Conservation (phyloP, 53 echinoderm and acorn worm genomes). For the Patiria pectinifera region DNA sequence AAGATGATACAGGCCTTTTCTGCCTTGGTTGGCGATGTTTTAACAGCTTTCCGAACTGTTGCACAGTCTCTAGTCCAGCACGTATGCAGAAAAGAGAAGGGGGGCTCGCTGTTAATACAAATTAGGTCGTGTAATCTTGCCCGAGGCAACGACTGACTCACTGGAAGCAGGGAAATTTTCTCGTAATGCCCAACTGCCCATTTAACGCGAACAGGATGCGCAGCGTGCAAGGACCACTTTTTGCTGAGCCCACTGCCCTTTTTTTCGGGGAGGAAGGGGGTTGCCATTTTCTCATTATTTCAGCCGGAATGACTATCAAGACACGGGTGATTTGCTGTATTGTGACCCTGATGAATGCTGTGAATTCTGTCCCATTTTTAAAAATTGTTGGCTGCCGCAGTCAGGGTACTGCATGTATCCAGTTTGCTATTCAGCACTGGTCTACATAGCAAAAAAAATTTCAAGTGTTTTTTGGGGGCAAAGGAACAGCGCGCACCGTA, state of each 20-base stretch:
- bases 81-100: background rate
- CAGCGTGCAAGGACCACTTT: background rate
- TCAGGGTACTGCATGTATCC: background rate
- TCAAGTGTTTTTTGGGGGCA: background rate
- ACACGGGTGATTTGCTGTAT: conserved; percentile 31
- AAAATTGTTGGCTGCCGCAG: background rate
- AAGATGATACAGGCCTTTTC: background rate
- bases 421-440: background rate
- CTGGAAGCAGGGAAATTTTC: conserved; percentile 47
- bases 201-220: conserved; percentile 49
- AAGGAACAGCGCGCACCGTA: background rate
- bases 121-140: conserved; percentile 56
- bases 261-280: background rate
- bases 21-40: background rate
- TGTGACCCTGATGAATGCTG: conserved; percentile 8
- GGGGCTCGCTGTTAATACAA: conserved; percentile 22
- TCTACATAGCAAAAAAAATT: background rate
- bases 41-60: conserved; percentile 33
- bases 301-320: background rate
- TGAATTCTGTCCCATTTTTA: conserved; percentile 6
- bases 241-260: background rate
- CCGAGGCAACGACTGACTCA: conserved; percentile 54
- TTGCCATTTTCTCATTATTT: background rate
- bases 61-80: conserved; percentile 2
- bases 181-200: conserved; percentile 47